A percentile compares a stretch with the other conserved stretches of the same genome.
These are phyloP conservation scores for Microcebus lehilahytsara DNA, from an alignment of 2,113 vertebrate species.

Conservation along the genomic window DNA sequence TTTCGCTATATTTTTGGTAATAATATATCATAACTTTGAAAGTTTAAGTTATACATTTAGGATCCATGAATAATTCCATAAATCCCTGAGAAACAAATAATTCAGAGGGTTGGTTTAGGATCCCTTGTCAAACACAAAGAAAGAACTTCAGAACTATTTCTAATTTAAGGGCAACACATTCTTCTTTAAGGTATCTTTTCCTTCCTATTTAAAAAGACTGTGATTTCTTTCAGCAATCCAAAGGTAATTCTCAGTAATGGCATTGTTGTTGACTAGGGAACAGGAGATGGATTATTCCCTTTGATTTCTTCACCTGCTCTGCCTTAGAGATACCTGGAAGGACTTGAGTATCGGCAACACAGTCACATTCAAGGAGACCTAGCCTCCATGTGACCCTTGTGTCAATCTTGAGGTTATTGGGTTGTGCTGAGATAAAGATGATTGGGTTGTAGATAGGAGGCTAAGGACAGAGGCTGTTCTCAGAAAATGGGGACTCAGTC, in stretches of 20 bases:
- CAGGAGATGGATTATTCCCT: neutral
- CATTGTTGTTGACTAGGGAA: neutral
- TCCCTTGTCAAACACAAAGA: neutral
- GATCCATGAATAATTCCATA: neutral
- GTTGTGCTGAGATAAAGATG: neutral
- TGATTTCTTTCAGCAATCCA: neutral
- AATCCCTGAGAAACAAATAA: neutral
- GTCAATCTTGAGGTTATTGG: neutral
- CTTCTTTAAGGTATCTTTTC: neutral
- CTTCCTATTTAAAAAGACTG: neutral
- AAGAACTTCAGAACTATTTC: neutral
- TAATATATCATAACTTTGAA: conserved; percentile 8
- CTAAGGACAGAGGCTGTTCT: neutral
- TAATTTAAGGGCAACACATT: neutral
- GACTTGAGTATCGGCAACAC: neutral
- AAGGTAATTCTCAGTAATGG: neutral
- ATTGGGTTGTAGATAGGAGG: neutral
- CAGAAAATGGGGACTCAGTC: neutral
- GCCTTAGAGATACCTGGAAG: neutral
- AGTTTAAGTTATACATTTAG: neutral
- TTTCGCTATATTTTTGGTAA: conserved; percentile 2
- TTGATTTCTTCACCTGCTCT: neutral
- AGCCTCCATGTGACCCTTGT: neutral
- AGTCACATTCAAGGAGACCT: neutral
- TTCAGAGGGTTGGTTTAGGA: neutral